These are phyloP conservation scores for Caenorhabditis latens DNA, from an alignment of 1,140 invertebrate species.

Conservation along the genomic window DNA sequence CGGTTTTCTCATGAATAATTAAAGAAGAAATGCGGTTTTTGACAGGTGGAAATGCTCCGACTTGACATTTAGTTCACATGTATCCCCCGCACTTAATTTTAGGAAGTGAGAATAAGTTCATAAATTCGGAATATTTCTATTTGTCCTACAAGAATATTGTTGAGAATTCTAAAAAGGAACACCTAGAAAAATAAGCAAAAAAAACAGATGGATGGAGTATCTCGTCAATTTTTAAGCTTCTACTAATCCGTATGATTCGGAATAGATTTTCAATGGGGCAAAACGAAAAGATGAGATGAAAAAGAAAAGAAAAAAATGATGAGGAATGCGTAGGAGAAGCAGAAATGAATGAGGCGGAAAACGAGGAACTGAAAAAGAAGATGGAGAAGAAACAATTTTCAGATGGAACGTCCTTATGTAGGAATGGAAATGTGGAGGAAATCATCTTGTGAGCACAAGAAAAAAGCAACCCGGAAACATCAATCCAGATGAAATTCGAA, in stretches of 20 bases:
- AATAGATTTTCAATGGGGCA: constrained; percentile 7
- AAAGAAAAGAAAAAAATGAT: not conserved
- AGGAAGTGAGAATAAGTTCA: too few species aligned
- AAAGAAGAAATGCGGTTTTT: too few species aligned
- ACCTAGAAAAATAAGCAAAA: not conserved
- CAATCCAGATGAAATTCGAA: not conserved
- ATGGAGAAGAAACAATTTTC: not conserved
- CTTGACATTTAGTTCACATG: too few species aligned
- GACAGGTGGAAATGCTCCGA: too few species aligned
- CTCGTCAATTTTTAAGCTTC: not conserved
- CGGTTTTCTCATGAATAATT: too few species aligned
- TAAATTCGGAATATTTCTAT: too few species aligned
- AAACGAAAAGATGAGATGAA: not conserved
- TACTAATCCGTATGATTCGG: constrained; percentile 32
- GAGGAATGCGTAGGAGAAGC: not conserved
- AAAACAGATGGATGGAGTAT: not conserved
- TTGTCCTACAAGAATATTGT: too few species aligned
- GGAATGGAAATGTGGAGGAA: too few species aligned
- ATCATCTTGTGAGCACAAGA: too few species aligned
- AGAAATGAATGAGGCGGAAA: not conserved
- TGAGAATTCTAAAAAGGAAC: not conserved
- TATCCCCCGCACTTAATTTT: too few species aligned
- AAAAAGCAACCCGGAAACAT: too few species aligned
- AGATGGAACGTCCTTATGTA: too few species aligned
- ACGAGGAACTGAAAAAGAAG: not conserved